Conservation (phyloP, 2,888 invertebrate genomes). For the Dryobota labecula region DNA sequence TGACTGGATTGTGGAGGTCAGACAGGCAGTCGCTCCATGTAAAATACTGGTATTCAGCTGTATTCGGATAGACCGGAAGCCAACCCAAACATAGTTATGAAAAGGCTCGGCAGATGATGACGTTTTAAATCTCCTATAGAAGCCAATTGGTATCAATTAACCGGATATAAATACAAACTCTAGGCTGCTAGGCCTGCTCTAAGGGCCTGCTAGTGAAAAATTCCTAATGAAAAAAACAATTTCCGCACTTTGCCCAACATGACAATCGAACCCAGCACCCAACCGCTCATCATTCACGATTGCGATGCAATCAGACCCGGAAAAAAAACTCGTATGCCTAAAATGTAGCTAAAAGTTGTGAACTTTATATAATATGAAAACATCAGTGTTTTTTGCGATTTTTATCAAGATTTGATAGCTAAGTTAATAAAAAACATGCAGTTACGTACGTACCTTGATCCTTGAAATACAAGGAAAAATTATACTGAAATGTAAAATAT, state of each 20-base stretch:
- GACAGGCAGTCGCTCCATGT: no score
- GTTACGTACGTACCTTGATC: neutral
- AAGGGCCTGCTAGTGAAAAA: no score
- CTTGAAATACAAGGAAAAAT: constrained; percentile 7
- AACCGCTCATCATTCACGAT: neutral
- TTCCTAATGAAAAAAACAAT: no score
- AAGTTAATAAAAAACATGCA: neutral
- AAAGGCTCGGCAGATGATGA: no score
- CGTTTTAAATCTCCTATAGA: neutral
- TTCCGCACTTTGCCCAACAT: neutral
- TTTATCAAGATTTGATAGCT: constrained; percentile 4
- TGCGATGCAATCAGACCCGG: neutral
- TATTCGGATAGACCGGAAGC: no score
- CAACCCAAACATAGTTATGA: no score
- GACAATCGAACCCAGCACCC: neutral
- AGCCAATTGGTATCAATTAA: neutral
- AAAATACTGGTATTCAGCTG: no score
- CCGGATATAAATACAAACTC: neutral
- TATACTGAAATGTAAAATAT: neutral
- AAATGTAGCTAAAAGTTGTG: neutral
- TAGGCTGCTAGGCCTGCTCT: no score
- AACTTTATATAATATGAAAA: neutral
- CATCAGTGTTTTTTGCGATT: neutral
- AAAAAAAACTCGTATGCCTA: neutral
- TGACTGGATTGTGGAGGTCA: no score